Conservation (phyloP, 2,797 vertebrate genomes). For the Taenioides sp. region DNA sequence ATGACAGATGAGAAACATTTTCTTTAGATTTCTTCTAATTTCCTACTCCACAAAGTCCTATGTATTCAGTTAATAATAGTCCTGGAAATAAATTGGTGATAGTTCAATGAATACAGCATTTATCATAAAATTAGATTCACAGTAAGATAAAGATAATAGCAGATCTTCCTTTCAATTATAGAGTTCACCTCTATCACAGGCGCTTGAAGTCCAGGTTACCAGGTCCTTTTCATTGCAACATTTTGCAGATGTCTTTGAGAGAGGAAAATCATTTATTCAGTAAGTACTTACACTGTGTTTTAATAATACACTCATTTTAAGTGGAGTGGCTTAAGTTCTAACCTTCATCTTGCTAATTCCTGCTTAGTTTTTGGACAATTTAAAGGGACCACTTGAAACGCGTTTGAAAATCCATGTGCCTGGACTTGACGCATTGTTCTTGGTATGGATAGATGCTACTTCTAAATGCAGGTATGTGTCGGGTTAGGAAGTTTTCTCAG, state of each 20-base stretch:
- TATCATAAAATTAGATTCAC: too few relatives aligned
- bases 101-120: too few relatives aligned
- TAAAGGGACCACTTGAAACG: slow-evolving; percentile 11
- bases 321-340: background rate
- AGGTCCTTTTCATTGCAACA: background rate
- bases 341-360: background rate
- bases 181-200: background rate
- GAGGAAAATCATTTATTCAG: background rate
- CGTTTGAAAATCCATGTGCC: slow-evolving; percentile 38
- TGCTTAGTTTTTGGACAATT: background rate
- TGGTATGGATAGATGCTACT: slow-evolving; percentile 32
- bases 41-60: too few relatives aligned
- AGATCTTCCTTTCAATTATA: background rate
- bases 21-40: too few relatives aligned
- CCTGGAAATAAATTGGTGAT: too few relatives aligned
- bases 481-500: slow-evolving; percentile 17
- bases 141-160: background rate
- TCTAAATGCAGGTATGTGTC: slow-evolving; percentile 43
- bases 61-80: too few relatives aligned
- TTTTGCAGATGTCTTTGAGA: background rate
- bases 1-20: too few relatives aligned
- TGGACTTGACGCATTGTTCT: slow-evolving; percentile 42
- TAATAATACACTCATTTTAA: background rate
- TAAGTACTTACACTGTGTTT: background rate
- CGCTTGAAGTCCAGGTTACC: background rate